Conservation (phyloP, 2,888 invertebrate genomes). For the Idaea aversata region DNA sequence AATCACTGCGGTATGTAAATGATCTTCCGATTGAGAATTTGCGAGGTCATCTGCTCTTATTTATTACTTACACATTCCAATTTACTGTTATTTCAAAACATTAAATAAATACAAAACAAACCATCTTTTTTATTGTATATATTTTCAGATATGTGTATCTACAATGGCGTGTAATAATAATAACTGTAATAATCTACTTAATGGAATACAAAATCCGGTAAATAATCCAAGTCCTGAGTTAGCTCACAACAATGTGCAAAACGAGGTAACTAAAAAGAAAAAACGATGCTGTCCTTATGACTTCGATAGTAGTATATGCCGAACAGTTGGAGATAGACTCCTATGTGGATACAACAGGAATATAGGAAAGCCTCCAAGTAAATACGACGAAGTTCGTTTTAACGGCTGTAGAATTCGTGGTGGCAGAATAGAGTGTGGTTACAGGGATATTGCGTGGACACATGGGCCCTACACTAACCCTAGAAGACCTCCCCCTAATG, state of each 20-base stretch:
- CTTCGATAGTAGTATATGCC: slow-evolving; percentile 52
- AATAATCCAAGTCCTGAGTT: background rate
- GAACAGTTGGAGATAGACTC: slow-evolving; percentile 51
- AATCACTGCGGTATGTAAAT: background rate
- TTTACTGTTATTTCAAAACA: no score
- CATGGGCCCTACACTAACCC: slow-evolving; percentile 43
- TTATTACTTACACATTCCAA: no score
- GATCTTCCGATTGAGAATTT: background rate
- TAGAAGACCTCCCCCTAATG: slow-evolving; percentile 35
- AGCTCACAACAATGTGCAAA: background rate
- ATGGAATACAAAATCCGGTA: background rate
- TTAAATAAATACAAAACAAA: background rate
- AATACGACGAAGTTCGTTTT: slow-evolving; percentile 30
- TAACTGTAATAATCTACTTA: background rate
- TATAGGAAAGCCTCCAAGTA: slow-evolving; percentile 36
- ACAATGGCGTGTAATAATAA: background rate
- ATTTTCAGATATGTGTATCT: background rate
- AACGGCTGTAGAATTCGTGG: slow-evolving; percentile 55
- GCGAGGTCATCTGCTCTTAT: no score
- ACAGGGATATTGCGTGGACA: slow-evolving; percentile 24
- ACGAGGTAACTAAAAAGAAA: slow-evolving; percentile 9
- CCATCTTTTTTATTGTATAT: background rate
- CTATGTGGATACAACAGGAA: slow-evolving; percentile 63
- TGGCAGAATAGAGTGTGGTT: slow-evolving; percentile 65
- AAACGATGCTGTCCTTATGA: slow-evolving; percentile 62